phyloP scores from a whole-genome alignment of 2,888 invertebrate genomes.

The Amphiduros pacificus region DNA sequence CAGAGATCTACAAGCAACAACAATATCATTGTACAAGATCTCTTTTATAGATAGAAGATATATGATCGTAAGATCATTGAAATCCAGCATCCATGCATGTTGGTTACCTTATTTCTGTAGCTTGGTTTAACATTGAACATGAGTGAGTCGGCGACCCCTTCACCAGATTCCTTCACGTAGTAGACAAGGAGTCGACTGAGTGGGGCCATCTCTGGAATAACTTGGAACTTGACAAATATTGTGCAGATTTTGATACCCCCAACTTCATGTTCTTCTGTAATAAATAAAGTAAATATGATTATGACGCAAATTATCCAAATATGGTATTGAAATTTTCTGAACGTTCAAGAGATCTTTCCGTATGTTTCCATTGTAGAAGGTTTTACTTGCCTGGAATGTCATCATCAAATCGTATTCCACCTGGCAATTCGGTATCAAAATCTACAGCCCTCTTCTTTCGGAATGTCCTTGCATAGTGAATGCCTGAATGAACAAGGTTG shows the following conservation, averaged over 20 bases:
- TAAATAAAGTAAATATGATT: neutral
- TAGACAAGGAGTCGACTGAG: conserved; percentile 62
- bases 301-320: too few relatives aligned
- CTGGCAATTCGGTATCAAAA: too few relatives aligned
- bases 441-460: conserved; percentile 1
- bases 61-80: neutral
- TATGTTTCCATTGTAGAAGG: neutral
- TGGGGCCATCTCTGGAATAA: conserved; percentile 42
- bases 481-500: conserved; percentile 26
- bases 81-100: neutral
- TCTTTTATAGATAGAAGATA: neutral
- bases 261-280: neutral
- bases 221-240: conserved; percentile 18
- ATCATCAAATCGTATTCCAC: conserved; percentile 12
- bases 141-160: conserved; percentile 66
- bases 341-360: neutral
- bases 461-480: conserved; percentile 20
- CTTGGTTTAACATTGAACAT: conserved; percentile 66
- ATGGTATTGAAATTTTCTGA: neutral
- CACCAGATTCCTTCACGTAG: conserved; percentile 64
- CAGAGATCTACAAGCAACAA: neutral
- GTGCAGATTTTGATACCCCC: conserved; percentile 18
- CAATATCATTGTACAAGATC: neutral
- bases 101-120: conserved; percentile 66
- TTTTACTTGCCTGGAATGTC: neutral